These are phyloP conservation scores for Schlechtendalia chinensis DNA, from an alignment of 1,140 invertebrate species.

Conservation along the genomic window DNA sequence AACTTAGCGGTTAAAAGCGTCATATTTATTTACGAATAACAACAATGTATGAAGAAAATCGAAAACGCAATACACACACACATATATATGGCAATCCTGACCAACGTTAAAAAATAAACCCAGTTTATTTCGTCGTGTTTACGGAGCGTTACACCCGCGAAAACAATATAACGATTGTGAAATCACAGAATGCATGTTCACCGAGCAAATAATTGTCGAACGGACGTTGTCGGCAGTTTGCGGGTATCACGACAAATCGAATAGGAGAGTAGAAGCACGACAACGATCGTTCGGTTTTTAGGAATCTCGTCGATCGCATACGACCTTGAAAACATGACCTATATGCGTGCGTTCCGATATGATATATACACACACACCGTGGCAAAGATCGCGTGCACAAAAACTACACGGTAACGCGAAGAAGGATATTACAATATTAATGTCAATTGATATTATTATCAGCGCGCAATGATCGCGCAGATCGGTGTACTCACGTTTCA, in stretches of 20 bases:
- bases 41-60: neutral
- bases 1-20: neutral
- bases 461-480: too few species aligned
- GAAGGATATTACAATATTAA: too few species aligned
- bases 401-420: too few species aligned
- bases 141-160: constrained; percentile 39
- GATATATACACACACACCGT: too few species aligned
- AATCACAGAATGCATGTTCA: neutral
- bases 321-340: constrained; percentile 26
- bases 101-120: constrained; percentile 27
- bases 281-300: neutral
- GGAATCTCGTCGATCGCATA: neutral
- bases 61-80: too few species aligned
- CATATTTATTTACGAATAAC: neutral
- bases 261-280: neutral
- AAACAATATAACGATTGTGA: constrained; percentile 42
- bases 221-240: neutral
- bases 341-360: too few species aligned
- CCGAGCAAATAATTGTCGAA: constrained; percentile 21
- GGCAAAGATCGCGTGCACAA: too few species aligned
- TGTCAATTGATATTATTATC: too few species aligned
- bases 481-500: constrained; percentile 67
- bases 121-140: constrained; percentile 23
- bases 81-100: constrained; percentile 33
- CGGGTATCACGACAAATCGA: neutral